Base-by-base conservation (phyloP, 2,797 vertebrate genomes). In the Ctenopoma kingsleyae region DNA sequence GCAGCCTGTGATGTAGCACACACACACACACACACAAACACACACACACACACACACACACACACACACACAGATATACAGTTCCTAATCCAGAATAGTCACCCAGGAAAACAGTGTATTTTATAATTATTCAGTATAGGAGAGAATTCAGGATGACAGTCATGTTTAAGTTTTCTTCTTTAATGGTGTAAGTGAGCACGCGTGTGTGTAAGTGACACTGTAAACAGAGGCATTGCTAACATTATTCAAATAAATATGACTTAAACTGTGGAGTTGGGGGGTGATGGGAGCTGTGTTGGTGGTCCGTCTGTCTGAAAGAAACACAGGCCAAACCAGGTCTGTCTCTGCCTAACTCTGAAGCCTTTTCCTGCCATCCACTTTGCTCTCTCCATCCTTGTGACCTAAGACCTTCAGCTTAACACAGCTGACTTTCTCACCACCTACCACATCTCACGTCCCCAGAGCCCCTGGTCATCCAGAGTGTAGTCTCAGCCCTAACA, bases 391-490 rank as follows among this genome's bases (percentile, higher is more conserved):
- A 11, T 71, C 32, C 57, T 36, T 15, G 41, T 61, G 82, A 87
- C 74, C 81, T n/a, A 23, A 25, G 65, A 58, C 53, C 32, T 52
- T 15, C 48, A 88, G 85, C 87, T 90, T 89, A 92, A 90, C 87
- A 83, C 87, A 74, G 80, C 84, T 63, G 69, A 13, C 65, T 60
- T 73, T 68, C 71, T 76, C 79, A 67, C 71, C 80, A 71, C 76
- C 59, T 27, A 55, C 85, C 77, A 81, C 62, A 10, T 67, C 76
- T 74, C 50, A 3, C 9, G 25, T 81, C 81, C 80, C 80, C 74
- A 62, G 85, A 87, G 85, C 80, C 76, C 52, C 15, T 5, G 55
- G 72, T 49, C 74, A 71, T 81, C 62, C 60, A 36, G 71, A 69
- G 76, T 56, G 58, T 67, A 69, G 58, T 55, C 86, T 77, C 54